Conservation (phyloP, 2,113 vertebrate genomes). For the Mastomys natalensis region DNA sequence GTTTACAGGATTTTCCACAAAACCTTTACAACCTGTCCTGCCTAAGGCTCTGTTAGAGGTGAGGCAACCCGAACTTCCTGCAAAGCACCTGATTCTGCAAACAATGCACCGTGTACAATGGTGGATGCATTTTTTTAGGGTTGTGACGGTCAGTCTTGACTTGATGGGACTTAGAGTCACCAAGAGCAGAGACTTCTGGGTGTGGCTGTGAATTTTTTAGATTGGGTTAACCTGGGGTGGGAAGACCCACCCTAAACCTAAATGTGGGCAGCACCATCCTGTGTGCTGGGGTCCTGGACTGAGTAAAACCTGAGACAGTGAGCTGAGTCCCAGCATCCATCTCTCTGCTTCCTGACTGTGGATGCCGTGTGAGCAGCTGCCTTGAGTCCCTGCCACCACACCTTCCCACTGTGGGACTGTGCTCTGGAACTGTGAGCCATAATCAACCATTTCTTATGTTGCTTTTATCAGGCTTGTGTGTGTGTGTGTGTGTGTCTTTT, state of each 20-base stretch:
- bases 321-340: no score
- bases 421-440: not conserved
- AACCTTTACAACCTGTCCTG: not conserved
- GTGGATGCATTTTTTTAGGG: not conserved
- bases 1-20: not conserved
- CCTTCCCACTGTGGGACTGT: not conserved
- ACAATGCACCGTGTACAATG: not conserved
- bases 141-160: not conserved
- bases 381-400: accelerated
- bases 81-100: slow-evolving; percentile 10
- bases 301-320: not conserved
- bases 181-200: not conserved
- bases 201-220: not conserved
- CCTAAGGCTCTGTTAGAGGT: not conserved
- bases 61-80: not conserved
- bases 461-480: not conserved
- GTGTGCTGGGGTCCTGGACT: not conserved
- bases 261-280: not conserved
- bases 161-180: not conserved
- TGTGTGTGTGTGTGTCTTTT: not conserved
- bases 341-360: not conserved
- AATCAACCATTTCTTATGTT: not conserved
- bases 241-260: not conserved
- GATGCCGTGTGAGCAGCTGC: not conserved
- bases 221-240: not conserved